Base-by-base conservation (phyloP, 1,140 invertebrate genomes). In the Drosophila murphyi region DNA sequence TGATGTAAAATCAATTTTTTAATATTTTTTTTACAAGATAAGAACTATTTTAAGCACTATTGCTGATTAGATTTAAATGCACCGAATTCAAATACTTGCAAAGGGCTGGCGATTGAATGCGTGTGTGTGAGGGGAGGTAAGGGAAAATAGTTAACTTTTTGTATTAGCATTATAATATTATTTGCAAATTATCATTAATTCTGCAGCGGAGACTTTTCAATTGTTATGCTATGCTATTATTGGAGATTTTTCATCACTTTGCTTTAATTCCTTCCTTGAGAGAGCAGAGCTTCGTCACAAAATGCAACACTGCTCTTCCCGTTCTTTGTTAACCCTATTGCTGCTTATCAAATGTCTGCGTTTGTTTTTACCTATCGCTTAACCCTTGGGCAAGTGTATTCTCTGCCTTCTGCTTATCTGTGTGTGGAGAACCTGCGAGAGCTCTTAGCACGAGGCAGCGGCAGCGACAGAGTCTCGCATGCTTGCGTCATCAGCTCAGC, bases 401-500 rank as follows among this genome's bases (percentile, higher is more conserved):
- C 20, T 20, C 20, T 20, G 54, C 35, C 12, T 35, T 5, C 12
- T 8, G 35, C 41, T 57, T 72, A 70, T 74, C 45, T 35, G 20
- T 20, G n/a, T 12, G 20, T 48, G 7, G 2, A n/a, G 6, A 55
- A 50, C 59, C 51, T 71, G 51, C 31, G n/a, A 43, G 52, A 61
- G 61, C 48, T 32, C 51, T 55, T 28, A 71, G 41, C 69, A 56
- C 8, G 35, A 29, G 48, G 34, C 69, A 72, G 34, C 54, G 62
- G 39, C 62, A 20, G 20, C 20, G 20, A 2, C 20, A 20, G 20
- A 20, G 20, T 20, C 20, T 60, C 29, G 35, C 3, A 28, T 31
- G 54, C 28, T 73, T 73, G 71, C 71, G 71, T 73, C 71, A 73
- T 61, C 31, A 32, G 56, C 56, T 48, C 50, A 68, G 43, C 59